These are phyloP conservation scores for Solea senegalensis DNA, from an alignment of 2,113 vertebrate species.

Conservation along the genomic window DNA sequence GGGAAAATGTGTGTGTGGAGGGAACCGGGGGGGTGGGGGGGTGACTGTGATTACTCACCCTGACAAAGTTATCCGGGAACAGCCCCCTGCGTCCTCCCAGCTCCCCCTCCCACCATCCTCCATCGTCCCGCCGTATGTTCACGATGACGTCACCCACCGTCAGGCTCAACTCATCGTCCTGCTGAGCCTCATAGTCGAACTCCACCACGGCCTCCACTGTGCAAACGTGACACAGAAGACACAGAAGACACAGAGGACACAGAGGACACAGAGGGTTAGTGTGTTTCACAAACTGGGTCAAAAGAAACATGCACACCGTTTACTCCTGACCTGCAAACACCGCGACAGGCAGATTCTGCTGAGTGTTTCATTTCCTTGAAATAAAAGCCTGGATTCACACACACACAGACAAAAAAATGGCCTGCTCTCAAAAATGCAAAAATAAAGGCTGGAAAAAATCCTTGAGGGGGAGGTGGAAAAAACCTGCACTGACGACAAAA, in stretches of 20 bases:
- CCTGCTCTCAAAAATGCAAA: background rate
- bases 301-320: background rate
- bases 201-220: constrained; percentile 99
- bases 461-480: background rate
- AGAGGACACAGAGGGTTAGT: background rate
- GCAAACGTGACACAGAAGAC: constrained; percentile 15
- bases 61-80: constrained; percentile 99
- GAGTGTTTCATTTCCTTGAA: background rate
- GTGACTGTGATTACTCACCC: constrained; percentile 86
- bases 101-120: constrained; percentile 99
- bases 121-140: constrained; percentile 95
- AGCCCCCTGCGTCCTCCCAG: constrained; percentile 95
- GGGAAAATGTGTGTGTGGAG: background rate
- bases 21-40: background rate
- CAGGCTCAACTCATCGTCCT: constrained; percentile 98
- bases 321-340: background rate
- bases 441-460: background rate
- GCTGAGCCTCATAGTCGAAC: constrained; percentile 98
- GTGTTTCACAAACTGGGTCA: background rate
- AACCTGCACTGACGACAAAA: background rate
- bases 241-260: background rate
- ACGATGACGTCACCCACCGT: constrained; percentile 95
- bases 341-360: background rate
- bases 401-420: background rate
- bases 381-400: too few species aligned